Evolutionary conservation across 2,797 vertebrate species (phyloP).

Genomic region (Parambassis ranga): DNA sequence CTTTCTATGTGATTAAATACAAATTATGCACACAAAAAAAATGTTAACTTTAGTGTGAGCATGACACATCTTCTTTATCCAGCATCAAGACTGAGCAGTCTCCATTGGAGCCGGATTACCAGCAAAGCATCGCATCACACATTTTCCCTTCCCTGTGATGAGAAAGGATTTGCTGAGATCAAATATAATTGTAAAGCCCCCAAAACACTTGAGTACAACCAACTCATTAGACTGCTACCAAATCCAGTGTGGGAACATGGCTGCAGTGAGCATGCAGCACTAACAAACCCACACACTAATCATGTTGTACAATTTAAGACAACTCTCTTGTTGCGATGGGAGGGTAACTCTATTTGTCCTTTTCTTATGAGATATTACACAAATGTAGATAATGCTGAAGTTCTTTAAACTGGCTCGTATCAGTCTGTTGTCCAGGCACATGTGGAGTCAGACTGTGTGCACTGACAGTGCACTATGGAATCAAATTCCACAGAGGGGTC

Average conservation of each 20-base stretch:
- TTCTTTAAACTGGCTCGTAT: too few relatives aligned
- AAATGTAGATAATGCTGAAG: too few relatives aligned
- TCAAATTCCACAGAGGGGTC: too few relatives aligned
- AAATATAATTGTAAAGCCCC: slow-evolving; percentile 33
- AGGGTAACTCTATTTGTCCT: too few relatives aligned
- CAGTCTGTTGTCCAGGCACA: too few relatives aligned
- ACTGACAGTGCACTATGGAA: too few relatives aligned
- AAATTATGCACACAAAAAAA: background rate
- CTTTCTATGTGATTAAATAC: background rate
- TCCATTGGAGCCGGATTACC: slow-evolving; percentile 30
- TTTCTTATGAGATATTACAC: too few relatives aligned
- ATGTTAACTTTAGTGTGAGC: background rate
- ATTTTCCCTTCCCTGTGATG: slow-evolving; percentile 19
- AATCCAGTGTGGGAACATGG: slow-evolving; percentile 32
- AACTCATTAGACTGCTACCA: slow-evolving; percentile 31
- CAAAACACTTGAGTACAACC: slow-evolving; percentile 32
- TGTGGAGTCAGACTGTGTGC: too few relatives aligned
- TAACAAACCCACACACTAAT: background rate
- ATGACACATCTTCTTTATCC: slow-evolving; percentile 8
- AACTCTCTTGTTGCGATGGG: too few relatives aligned
- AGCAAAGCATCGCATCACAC: slow-evolving; percentile 10
- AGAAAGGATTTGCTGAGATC: slow-evolving; percentile 52
- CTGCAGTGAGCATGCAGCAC: background rate
- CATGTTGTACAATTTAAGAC: background rate
- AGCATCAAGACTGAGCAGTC: slow-evolving; percentile 19